These are phyloP conservation scores for Drosophila lacicola DNA, from an alignment of 2,888 invertebrate genomes.

Conservation along the genomic window DNA sequence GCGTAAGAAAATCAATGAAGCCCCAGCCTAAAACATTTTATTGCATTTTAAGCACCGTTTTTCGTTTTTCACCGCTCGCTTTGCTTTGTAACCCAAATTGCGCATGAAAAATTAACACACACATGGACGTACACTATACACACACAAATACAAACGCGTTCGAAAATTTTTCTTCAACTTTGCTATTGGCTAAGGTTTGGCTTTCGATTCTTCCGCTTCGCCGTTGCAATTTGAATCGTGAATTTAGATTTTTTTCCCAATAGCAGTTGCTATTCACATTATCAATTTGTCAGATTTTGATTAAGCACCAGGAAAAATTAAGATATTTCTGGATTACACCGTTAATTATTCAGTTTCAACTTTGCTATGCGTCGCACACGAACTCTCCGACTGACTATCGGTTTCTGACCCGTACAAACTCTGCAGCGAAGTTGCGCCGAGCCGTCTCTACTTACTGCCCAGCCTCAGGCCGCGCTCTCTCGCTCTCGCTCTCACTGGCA, in stretches of 20 bases:
- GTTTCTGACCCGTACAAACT: constrained; percentile 74
- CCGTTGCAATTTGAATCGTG: constrained; percentile 8
- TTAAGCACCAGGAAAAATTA: constrained; percentile 29
- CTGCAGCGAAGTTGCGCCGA: constrained; percentile 72
- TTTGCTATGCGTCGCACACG: constrained; percentile 54
- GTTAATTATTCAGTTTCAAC: constrained; percentile 39
- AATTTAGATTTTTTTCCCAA: constrained; percentile 31
- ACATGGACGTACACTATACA: constrained; percentile 28
- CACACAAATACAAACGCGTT: constrained; percentile 26
- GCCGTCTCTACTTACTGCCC: constrained; percentile 52
- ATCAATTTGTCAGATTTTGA: constrained; percentile 31
- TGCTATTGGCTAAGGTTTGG: constrained; percentile 30
- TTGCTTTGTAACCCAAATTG: constrained; percentile 78
- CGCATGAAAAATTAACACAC: constrained; percentile 74
- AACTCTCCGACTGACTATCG: constrained; percentile 73
- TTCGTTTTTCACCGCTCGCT: constrained; percentile 33
- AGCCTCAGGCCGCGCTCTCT: constrained; percentile 37
- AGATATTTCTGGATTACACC: constrained; percentile 34
- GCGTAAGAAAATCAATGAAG: constrained; percentile 79
- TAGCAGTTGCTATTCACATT: constrained; percentile 25
- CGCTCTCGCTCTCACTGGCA: constrained; percentile 5
- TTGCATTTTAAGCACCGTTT: constrained; percentile 75
- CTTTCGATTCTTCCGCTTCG: constrained; percentile 19
- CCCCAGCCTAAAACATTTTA: constrained; percentile 66
- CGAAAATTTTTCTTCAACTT: constrained; percentile 44